Conservation (phyloP, 2,113 vertebrate genomes). For the Macaca mulatta region DNA sequence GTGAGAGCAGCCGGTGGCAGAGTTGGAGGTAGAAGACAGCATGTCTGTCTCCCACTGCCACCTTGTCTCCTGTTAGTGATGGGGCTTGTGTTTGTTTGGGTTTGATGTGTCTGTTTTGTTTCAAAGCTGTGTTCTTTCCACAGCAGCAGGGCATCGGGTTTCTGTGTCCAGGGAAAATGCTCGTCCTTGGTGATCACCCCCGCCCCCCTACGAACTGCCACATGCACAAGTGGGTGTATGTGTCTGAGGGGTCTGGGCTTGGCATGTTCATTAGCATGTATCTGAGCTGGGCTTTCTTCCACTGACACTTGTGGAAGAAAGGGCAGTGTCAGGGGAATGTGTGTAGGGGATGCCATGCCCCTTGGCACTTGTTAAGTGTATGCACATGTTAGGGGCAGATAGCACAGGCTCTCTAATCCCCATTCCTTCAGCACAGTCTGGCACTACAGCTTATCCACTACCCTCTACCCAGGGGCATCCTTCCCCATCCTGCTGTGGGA, state of each 20-base stretch:
- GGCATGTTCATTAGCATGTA: not conserved
- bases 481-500: not conserved
- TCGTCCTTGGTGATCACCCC: not conserved
- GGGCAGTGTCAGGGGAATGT: not conserved
- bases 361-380: not conserved
- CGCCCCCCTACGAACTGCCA: not conserved
- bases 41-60: slow-evolving; percentile 33
- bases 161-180: slow-evolving; percentile 10
- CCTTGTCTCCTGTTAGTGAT: not conserved
- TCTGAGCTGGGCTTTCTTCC: not conserved
- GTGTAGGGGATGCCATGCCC: not conserved
- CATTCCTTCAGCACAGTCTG: not conserved
- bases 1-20: slow-evolving; percentile 31
- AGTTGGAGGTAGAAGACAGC: slow-evolving; percentile 8
- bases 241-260: not conserved
- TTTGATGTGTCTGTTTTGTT: slow-evolving; percentile 27
- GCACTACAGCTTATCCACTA: not conserved
- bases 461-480: not conserved
- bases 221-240: not conserved
- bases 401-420: not conserved
- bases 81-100: slow-evolving; percentile 1
- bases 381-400: not conserved
- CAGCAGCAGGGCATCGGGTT: not conserved
- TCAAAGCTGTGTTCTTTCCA: slow-evolving; percentile 48
- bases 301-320: slow-evolving; percentile 30